Percentiles rank a stretch among this genome's conserved stretches.
phyloP scores from a whole-genome alignment of 2,797 vertebrate species.

The Hyperoplus lanceolatus region DNA sequence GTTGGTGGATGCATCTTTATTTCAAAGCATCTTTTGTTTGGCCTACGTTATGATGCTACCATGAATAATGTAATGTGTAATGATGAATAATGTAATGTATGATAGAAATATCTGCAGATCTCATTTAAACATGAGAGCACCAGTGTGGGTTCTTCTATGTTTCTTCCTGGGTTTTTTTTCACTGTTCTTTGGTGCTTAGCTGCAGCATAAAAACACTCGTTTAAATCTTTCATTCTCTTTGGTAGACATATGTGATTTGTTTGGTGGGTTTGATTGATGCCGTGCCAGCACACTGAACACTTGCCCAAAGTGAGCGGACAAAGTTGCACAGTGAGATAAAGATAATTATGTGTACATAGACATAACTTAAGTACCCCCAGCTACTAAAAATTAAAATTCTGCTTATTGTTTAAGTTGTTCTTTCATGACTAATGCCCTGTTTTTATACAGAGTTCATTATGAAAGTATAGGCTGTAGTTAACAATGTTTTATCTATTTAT shows the following conservation, averaged over 20 bases:
- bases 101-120: conserved; percentile 57
- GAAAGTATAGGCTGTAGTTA: not conserved
- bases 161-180: conserved; percentile 22
- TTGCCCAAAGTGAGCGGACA: conserved; percentile 1
- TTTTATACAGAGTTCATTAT: not conserved
- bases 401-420: not conserved
- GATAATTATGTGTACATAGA: conserved; percentile 10
- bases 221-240: conserved; percentile 22
- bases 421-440: not conserved
- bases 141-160: conserved; percentile 17
- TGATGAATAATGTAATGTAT: conserved; percentile 35
- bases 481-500: not conserved
- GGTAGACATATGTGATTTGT: conserved; percentile 18
- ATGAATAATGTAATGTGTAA: conserved; percentile 61
- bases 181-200: conserved; percentile 16
- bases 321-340: conserved; percentile 28
- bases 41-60: conserved; percentile 43
- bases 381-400: not conserved
- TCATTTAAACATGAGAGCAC: conserved; percentile 59
- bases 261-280: conserved; percentile 13
- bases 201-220: conserved; percentile 13
- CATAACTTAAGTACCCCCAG: not conserved
- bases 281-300: conserved; percentile 3
- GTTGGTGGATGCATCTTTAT: conserved; percentile 29
- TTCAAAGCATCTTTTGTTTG: conserved; percentile 70